Evolutionary conservation across 2,113 vertebrate genomes (phyloP).

Genomic region (Podocnemis expansa): DNA sequence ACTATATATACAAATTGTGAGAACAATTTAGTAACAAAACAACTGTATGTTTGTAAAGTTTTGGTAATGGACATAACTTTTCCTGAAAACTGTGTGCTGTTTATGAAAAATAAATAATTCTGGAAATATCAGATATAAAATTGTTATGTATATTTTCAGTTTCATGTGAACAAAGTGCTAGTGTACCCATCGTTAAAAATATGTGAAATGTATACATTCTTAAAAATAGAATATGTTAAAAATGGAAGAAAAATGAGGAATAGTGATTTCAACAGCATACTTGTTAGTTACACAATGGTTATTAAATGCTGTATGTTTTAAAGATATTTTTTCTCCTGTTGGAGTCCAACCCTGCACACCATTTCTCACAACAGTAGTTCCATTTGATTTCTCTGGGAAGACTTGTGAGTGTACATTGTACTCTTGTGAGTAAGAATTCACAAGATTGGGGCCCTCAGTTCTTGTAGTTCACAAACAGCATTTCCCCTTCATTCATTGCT

Average conservation of each 20-base stretch:
- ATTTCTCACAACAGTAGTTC: background rate
- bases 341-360: background rate
- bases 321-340: background rate
- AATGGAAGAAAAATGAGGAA: background rate
- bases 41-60: background rate
- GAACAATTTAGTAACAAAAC: background rate
- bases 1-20: background rate
- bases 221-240: background rate
- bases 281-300: background rate
- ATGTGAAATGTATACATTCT: background rate
- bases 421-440: constrained; percentile 15
- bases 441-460: background rate
- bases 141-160: background rate
- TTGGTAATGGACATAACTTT: background rate
- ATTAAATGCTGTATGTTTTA: background rate
- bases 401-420: background rate
- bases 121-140: background rate
- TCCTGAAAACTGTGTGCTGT: background rate
- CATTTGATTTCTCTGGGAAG: background rate
- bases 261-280: background rate
- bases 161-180: background rate
- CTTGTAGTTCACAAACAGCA: background rate
- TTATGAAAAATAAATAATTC: background rate
- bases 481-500: constrained; percentile 52
- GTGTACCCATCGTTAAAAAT: background rate